Evolutionary conservation across 2,888 invertebrate genomes (phyloP).

Genomic region (Heliconius charithonia): DNA sequence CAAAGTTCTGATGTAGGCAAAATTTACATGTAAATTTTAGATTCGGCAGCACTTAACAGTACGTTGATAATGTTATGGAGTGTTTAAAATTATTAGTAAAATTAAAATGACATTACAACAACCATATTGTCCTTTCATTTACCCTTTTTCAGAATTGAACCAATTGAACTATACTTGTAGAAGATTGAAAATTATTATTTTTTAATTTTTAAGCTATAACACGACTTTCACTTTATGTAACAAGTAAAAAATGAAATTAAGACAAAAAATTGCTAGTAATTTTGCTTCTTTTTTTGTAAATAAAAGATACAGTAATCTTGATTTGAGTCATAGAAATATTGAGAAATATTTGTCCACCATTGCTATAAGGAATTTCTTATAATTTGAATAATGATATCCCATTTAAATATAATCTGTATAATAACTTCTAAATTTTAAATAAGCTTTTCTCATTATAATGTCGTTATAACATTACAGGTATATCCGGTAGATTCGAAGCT

Average conservation of each 20-base stretch:
- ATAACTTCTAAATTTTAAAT: background rate
- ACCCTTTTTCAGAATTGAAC: background rate
- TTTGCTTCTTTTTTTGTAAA: background rate
- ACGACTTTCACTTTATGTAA: background rate
- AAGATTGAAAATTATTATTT: background rate
- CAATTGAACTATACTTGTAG: background rate
- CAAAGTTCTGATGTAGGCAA: conserved; percentile 34
- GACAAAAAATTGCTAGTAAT: background rate
- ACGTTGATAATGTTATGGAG: conserved; percentile 75
- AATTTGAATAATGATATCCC: background rate
- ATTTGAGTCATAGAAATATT: too few species aligned
- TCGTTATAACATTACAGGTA: conserved; percentile 53
- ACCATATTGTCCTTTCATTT: conserved; percentile 53
- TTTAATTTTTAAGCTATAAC: background rate
- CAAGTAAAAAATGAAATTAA: background rate
- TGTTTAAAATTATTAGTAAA: conserved; percentile 72
- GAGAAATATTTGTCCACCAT: too few species aligned
- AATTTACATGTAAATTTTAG: conserved; percentile 40
- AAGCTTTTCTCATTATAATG: background rate
- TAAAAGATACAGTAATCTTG: background rate
- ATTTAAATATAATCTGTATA: background rate
- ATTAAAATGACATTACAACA: conserved; percentile 77
- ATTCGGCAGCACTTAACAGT: conserved; percentile 44
- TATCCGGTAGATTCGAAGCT: conserved; percentile 83
- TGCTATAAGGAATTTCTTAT: too few species aligned